Percentiles rank a stretch among this genome's conserved stretches.
phyloP scores from a whole-genome alignment of 2,888 invertebrate genomes.

The Holacanthella duospinosa region DNA sequence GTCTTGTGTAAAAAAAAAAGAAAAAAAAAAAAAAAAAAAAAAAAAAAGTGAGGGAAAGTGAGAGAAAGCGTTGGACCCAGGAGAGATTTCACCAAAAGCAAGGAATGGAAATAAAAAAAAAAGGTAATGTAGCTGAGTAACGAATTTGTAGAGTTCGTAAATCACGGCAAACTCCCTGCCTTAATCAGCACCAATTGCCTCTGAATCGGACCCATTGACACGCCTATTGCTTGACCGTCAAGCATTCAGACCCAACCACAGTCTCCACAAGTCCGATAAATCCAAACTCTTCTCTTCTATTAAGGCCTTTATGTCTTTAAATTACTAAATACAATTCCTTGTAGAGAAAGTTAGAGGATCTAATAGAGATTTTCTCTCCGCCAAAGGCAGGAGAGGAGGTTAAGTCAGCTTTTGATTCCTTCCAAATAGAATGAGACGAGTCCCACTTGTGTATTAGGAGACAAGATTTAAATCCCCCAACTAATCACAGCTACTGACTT shows the following conservation, averaged over 20 bases:
- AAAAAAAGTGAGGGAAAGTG: not conserved
- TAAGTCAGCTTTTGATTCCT: not conserved
- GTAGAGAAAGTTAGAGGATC: not conserved
- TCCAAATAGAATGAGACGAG: slow-evolving; percentile 4
- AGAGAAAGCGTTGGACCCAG: slow-evolving; percentile 19
- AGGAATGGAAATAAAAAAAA: slow-evolving; percentile 14
- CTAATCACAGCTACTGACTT: not conserved
- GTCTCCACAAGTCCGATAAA: slow-evolving; percentile 8
- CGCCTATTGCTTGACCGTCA: slow-evolving; percentile 30
- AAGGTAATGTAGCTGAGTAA: slow-evolving; percentile 37
- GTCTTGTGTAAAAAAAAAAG: not conserved
- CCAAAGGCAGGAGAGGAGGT: not conserved
- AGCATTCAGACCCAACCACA: not conserved
- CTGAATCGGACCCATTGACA: slow-evolving; percentile 38
- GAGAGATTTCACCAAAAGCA: slow-evolving; percentile 20
- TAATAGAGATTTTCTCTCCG: not conserved
- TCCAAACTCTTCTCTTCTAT: not conserved
- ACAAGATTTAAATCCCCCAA: not conserved
- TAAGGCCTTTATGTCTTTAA: not conserved
- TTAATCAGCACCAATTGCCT: slow-evolving; percentile 39
- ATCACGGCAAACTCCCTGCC: slow-evolving; percentile 37
- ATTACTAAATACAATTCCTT: slow-evolving; percentile 5
- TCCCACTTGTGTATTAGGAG: not conserved
- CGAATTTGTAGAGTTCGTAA: slow-evolving; percentile 37
- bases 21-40: not conserved